Percentiles rank a stretch among this genome's conserved stretches.
phyloP scores from a whole-genome alignment of 2,888 invertebrate species.

The Chrysotoxum bicinctum region DNA sequence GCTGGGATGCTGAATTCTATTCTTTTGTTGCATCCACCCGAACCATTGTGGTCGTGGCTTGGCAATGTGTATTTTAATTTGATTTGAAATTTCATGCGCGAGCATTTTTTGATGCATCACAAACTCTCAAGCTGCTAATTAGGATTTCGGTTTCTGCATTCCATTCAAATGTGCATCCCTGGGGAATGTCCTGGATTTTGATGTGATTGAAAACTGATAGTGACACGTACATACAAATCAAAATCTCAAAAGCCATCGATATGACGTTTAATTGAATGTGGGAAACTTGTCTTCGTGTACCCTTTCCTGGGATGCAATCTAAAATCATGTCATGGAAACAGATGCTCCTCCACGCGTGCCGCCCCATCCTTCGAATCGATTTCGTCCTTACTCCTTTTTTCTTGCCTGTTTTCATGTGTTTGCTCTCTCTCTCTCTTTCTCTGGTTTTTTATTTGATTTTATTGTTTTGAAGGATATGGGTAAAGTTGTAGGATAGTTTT shows the following conservation, averaged over 20 bases:
- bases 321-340: conserved; percentile 52
- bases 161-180: conserved; percentile 5
- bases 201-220: conserved; percentile 31
- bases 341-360: neutral
- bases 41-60: conserved; percentile 20
- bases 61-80: conserved; percentile 27
- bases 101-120: conserved; percentile 16
- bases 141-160: conserved; percentile 31
- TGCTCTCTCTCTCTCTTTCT: neutral
- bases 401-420: neutral
- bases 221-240: conserved; percentile 40
- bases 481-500: conserved; percentile 56
- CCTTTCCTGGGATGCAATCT: conserved; percentile 28
- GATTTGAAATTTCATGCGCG: conserved; percentile 26
- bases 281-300: conserved; percentile 26
- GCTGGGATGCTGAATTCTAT: neutral
- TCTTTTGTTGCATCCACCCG: conserved; percentile 32
- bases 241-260: conserved; percentile 40
- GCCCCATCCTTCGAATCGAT: conserved; percentile 27
- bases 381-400: conserved; percentile 3
- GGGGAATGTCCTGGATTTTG: neutral
- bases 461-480: conserved; percentile 18
- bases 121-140: conserved; percentile 54
- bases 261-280: conserved; percentile 60
- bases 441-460: conserved; percentile 29